phyloP scores from a whole-genome alignment of 2,797 vertebrate species.

The Ctenopoma kingsleyae region DNA sequence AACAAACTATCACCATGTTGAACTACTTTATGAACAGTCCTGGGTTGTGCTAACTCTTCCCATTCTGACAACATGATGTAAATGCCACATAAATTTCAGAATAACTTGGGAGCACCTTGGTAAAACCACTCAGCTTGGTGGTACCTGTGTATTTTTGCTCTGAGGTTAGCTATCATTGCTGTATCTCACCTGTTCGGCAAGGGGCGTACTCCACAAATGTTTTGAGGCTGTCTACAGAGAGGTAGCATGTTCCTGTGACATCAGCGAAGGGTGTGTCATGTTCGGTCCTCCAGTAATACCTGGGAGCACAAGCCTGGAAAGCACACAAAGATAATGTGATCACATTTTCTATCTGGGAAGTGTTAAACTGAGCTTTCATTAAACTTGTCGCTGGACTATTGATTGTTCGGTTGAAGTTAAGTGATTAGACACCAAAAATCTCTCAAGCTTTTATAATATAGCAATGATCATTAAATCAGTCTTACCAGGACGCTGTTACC shows the following conservation, averaged over 20 bases:
- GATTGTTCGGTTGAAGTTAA: background rate
- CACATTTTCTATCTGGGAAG: background rate
- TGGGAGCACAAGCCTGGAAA: conserved; percentile 86
- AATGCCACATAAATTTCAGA: too few species aligned
- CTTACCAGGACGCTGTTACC: conserved; percentile 88
- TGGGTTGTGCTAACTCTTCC: too few species aligned
- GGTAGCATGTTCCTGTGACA: conserved; percentile 90
- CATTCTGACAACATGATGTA: too few species aligned
- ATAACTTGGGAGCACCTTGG: too few species aligned
- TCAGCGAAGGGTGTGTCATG: conserved; percentile 82
- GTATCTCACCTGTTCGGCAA: conserved; percentile 87
- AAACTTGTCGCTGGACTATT: background rate
- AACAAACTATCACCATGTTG: too few species aligned
- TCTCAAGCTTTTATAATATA: background rate
- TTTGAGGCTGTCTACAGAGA: conserved; percentile 87
- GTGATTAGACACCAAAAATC: background rate
- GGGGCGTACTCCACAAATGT: conserved; percentile 90
- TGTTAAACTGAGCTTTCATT: background rate
- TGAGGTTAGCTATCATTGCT: background rate
- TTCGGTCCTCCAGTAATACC: conserved; percentile 89
- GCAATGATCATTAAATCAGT: background rate
- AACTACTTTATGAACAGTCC: too few species aligned
- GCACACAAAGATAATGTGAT: background rate
- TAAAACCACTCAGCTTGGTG: too few species aligned
- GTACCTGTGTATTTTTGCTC: background rate